A percentile compares a stretch with the other conserved stretches of the same genome.
phyloP scores from a whole-genome alignment of 2,888 invertebrate genomes.

The Mycalesis mineus region DNA sequence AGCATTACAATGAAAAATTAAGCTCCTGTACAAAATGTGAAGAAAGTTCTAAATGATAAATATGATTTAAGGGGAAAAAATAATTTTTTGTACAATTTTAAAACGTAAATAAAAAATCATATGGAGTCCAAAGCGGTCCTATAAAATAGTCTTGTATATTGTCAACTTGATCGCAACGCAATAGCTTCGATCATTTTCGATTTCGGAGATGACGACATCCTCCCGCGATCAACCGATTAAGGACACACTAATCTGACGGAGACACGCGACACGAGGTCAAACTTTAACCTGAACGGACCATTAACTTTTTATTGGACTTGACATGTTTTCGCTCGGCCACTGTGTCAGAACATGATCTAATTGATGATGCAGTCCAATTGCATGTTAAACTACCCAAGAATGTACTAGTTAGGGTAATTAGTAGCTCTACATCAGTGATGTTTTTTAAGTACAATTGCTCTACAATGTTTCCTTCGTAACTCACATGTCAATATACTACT shows the following conservation, averaged over 20 bases:
- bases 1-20: no score
- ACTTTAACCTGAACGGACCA: slow-evolving; percentile 3
- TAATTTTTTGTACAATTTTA: no score
- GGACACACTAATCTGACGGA: slow-evolving; percentile 14
- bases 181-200: slow-evolving; percentile 10
- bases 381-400: background rate
- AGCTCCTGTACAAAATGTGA: no score
- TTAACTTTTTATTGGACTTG: slow-evolving; percentile 11
- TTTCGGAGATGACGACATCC: slow-evolving; percentile 14
- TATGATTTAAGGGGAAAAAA: no score
- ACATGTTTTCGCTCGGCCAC: background rate
- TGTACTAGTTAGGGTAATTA: no score
- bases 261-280: slow-evolving; percentile 14
- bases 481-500: no score
- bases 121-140: no score
- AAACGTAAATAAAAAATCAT: no score
- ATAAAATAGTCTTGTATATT: background rate
- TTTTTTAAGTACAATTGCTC: no score
- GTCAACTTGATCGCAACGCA: background rate
- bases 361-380: background rate
- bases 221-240: slow-evolving; percentile 9
- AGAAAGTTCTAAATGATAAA: no score
- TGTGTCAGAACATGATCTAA: background rate
- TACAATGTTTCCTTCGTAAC: no score
- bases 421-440: no score